Percentiles rank a stretch among this genome's conserved stretches.
Evolutionary conservation across 2,797 vertebrate species (phyloP).

Genomic region (Pogoniulus pusillus): DNA sequence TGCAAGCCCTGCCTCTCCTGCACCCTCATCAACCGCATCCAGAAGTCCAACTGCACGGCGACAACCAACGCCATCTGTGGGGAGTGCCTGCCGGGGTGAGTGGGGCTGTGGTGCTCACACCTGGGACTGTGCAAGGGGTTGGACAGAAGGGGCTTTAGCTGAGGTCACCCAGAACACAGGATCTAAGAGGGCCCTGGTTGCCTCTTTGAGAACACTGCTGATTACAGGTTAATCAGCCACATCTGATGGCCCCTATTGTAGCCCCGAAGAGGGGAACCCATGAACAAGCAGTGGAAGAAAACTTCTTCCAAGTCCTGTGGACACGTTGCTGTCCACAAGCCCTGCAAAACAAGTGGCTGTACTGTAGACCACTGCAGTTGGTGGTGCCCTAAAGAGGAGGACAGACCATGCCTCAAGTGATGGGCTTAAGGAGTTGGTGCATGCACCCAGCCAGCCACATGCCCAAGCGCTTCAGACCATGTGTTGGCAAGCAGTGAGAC

Average conservation of each 20-base stretch:
- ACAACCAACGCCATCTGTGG: conserved; percentile 76
- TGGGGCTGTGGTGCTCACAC: neutral
- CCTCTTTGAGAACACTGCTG: neutral
- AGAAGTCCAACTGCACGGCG: conserved; percentile 76
- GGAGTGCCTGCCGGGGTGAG: conserved; percentile 81
- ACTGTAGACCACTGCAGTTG: neutral
- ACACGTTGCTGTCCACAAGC: neutral
- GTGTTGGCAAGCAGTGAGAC: fast-evolving
- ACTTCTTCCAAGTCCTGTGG: neutral
- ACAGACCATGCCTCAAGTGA: neutral
- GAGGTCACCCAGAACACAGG: neutral
- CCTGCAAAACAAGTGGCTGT: neutral
- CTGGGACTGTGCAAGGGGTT: fast-evolving
- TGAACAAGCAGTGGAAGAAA: neutral
- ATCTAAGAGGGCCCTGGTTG: neutral
- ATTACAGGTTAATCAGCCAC: neutral
- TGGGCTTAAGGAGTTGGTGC: neutral
- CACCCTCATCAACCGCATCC: conserved; percentile 76
- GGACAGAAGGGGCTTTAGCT: neutral
- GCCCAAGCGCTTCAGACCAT: neutral
- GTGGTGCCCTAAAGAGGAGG: neutral
- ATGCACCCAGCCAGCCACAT: fast-evolving
- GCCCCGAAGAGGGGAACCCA: neutral
- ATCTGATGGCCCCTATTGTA: fast-evolving
- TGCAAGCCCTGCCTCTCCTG: conserved; percentile 82